phyloP scores from a whole-genome alignment of 2,113 vertebrate species.

The Larimichthys crocea region DNA sequence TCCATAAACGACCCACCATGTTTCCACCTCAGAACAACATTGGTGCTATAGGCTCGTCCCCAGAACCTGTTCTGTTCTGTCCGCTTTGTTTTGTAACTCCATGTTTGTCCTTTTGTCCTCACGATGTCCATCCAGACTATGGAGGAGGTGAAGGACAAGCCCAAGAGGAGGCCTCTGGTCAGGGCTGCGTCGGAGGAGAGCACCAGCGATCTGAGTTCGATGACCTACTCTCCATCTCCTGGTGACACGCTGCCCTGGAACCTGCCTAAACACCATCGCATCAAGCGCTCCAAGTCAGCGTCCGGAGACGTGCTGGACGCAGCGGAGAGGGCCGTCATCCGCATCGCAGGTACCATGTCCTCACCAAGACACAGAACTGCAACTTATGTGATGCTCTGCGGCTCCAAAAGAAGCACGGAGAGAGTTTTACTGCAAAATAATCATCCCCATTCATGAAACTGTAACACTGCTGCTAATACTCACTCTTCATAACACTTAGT shows the following conservation, averaged over 20 bases:
- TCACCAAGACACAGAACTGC: too few species aligned
- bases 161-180: conserved; percentile 76
- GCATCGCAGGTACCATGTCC: conserved; percentile 90
- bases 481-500: background rate
- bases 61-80: background rate
- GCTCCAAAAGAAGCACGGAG: too few species aligned
- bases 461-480: background rate
- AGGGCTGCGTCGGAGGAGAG: conserved; percentile 85
- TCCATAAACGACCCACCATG: too few species aligned
- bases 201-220: conserved; percentile 74
- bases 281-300: conserved; percentile 87
- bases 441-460: background rate
- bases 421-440: too few species aligned
- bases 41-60: too few species aligned
- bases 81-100: background rate
- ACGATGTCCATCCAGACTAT: conserved; percentile 70
- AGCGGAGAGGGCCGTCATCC: conserved; percentile 90
- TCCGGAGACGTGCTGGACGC: conserved; percentile 91
- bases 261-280: conserved; percentile 90
- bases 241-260: conserved; percentile 98
- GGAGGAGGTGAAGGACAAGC: conserved; percentile 72
- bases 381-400: too few species aligned
- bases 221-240: conserved; percentile 76
- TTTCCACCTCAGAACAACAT: too few species aligned
- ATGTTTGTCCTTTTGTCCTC: background rate